Evolutionary conservation across 1,140 invertebrate species (phyloP), one percentile per base, ranked within the genome.

Genomic region (Armadillidium nasatum): DNA sequence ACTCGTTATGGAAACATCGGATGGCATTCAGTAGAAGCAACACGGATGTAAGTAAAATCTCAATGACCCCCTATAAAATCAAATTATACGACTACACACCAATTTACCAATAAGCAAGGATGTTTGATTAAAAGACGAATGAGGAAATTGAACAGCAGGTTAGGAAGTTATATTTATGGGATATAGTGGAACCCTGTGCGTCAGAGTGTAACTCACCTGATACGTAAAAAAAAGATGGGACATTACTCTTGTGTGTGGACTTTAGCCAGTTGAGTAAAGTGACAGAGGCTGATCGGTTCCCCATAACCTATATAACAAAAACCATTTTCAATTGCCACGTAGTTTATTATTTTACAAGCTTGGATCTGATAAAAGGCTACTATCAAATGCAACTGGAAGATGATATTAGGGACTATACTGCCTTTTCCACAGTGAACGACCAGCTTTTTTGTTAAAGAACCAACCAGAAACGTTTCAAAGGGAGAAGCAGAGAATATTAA

Each of bases 151-250:
- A 71, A 43, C 13, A 43, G 3, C 69, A 71, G 21, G 22, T 22
- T n/a, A 10, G 0, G 7, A 10, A 71, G 10, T 43, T 71, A 4
- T 23, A 10, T 21, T 4, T 22, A 3, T 4, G 7, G 7, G 69
- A 71, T 10, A 71, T 71, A 15, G 43, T 71, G 22, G 69, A 71
- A 21, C 69, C 69, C 0, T 23, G 69, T 21, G 13, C 15, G 4
- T 3, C 69, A 4, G 22, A 22, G 13, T 71, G 69, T 3, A 23
- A 4, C 4, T 71, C 69, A 71, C 69, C 69, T 2, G 13, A 21
- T 71, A 1, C 22, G 69, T n/a, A n/a, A n/a, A 71, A 71, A 15
- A 71, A 71, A 7, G 69, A 71, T 71, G 69, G 69, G 0, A n/a
- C 69, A 15, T 7, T 71, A 0, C 0, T 3, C 0, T 23, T 71